Evolutionary conservation across 2,888 invertebrate genomes (phyloP), one percentile per base, ranked within the genome.

Genomic region (Tubulanus polymorphus): DNA sequence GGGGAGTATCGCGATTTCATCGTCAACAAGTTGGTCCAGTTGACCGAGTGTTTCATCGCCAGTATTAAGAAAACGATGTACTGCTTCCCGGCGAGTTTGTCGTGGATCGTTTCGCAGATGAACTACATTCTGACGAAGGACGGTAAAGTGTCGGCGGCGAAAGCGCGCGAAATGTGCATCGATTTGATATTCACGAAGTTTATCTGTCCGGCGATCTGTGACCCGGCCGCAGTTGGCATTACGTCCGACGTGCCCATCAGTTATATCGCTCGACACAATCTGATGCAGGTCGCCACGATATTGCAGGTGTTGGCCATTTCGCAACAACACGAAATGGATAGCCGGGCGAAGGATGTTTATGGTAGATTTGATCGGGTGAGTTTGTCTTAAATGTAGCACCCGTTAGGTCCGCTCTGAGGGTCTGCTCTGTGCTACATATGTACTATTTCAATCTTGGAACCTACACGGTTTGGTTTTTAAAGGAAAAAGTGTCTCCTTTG

Each of bases 131-230:
- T 89, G 29, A 83, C 84, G 18, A 86, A 87, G 66, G 83, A 83
- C 25, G 83, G 83, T 51, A 82, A 82, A 57, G 76, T 84, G 8
- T 82, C 83, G 53, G 79, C 81, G 41, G 69, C 74, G 61, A 80
- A 81, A 64, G 81, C 81, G 1, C 70, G 79, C 58, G 85, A 86
- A 0, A 88, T 96, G 67, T 91, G 93, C 74, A 91, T 91, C 0
- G 96, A 99, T 74, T 83, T 99, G 56, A 89, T 97, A 27, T 89
- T 97, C 75, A 91, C 91, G 10, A 86, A 90, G 75, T 93, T 95
- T 75, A 89, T 99, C 57, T 97, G 96, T 72, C 95, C 95, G 2
- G 96, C 95, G 0, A 91, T 99, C 53, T 89, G 94, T 49, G 93
- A 93, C 81, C 97, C 97, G 0, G 96, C 96, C 76, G 89, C 92